phyloP scores from a whole-genome alignment of 2,888 invertebrate species.

The Mythimna impura region DNA sequence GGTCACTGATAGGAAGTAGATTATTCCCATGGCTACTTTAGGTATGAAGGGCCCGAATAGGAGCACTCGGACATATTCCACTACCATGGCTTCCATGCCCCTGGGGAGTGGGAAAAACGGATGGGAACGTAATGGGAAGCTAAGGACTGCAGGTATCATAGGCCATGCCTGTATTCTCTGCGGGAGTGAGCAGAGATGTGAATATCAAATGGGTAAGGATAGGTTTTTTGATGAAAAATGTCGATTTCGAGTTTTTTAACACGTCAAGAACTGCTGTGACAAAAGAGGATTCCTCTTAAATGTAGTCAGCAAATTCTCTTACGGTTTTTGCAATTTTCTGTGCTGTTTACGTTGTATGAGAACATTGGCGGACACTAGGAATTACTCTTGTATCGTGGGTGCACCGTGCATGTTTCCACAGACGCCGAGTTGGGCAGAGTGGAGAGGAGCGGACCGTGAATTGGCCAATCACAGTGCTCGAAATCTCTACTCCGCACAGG shows the following conservation, averaged over 20 bases:
- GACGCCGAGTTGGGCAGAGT: no score
- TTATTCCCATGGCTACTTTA: slow-evolving; percentile 91
- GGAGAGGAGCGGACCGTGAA: no score
- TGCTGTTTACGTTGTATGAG: not conserved
- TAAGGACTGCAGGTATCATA: not conserved
- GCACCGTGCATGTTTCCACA: no score
- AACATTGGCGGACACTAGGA: no score
- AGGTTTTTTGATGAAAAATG: not conserved
- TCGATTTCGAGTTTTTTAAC: not conserved
- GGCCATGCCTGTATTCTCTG: slow-evolving; percentile 18
- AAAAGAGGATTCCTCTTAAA: not conserved
- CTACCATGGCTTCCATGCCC: slow-evolving; percentile 95
- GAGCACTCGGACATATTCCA: slow-evolving; percentile 94
- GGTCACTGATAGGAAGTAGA: slow-evolving; percentile 92
- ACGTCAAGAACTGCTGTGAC: not conserved
- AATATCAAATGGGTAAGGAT: not conserved
- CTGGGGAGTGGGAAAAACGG: slow-evolving; percentile 82
- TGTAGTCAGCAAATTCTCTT: not conserved
- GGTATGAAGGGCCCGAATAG: slow-evolving; percentile 93
- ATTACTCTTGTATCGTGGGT: no score
- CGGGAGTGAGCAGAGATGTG: slow-evolving; percentile 26
- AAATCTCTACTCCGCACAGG: no score
- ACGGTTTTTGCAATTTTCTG: not conserved
- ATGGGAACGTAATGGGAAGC: slow-evolving; percentile 29
- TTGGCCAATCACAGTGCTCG: no score